Percentiles rank a stretch among this genome's conserved stretches.
Conservation (phyloP, 1,140 invertebrate genomes). For the Trachymyrmex septentrionalis region DNA sequence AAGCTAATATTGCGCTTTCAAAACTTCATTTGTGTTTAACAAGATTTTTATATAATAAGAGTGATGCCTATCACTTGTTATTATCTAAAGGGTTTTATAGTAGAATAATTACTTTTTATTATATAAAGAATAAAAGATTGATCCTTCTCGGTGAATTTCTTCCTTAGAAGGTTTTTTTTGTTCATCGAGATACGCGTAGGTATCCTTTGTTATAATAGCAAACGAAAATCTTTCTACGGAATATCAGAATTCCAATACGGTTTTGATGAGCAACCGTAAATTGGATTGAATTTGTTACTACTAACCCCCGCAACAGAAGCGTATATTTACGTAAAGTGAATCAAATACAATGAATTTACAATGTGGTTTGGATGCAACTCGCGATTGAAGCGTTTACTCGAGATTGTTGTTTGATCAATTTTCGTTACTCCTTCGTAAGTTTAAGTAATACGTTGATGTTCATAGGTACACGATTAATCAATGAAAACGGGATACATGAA, state of each 20-base stretch:
- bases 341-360: constrained; percentile 5
- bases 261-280: constrained; percentile 31
- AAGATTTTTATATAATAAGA: background rate
- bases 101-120: no score
- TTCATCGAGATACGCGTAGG: no score
- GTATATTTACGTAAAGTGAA: constrained; percentile 18
- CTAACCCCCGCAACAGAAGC: background rate
- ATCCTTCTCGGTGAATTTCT: no score
- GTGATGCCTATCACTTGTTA: background rate
- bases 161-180: background rate
- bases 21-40: background rate
- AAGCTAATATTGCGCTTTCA: background rate
- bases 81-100: background rate
- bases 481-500: background rate
- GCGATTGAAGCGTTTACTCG: background rate
- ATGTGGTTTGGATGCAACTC: constrained; percentile 13
- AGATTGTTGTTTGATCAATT: constrained; percentile 39
- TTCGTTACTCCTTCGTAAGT: background rate
- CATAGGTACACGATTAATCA: constrained; percentile 13
- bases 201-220: background rate
- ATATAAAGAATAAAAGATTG: no score
- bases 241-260: constrained; percentile 29
- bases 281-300: constrained; percentile 43
- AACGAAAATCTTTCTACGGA: constrained; percentile 22
- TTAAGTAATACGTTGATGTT: background rate